A percentile compares a stretch with the other conserved stretches of the same genome.
phyloP scores from a whole-genome alignment of 2,113 vertebrate genomes.

The Hypomesus transpacificus region DNA sequence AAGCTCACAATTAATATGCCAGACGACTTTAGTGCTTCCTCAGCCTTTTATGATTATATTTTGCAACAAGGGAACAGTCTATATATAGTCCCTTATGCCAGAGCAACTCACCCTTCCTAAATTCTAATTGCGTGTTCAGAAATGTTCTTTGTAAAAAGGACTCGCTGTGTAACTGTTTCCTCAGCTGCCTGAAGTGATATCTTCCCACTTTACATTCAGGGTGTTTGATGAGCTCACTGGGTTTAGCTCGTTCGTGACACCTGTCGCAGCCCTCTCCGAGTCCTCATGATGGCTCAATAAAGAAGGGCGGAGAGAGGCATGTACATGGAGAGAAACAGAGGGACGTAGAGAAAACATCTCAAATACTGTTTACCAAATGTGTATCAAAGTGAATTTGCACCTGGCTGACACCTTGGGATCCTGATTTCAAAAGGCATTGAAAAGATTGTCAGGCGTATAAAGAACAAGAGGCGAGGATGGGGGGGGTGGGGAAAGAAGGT shows the following conservation, averaged over 20 bases:
- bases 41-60: too few species aligned
- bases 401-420: conserved; percentile 39
- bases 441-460: conserved; percentile 45
- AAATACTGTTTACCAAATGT: conserved; percentile 9
- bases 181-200: background rate
- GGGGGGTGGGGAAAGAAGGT: conserved; percentile 23
- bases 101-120: too few species aligned
- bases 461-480: conserved; percentile 4
- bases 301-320: too few species aligned
- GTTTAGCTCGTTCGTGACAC: background rate
- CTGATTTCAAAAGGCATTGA: conserved; percentile 35
- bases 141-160: too few species aligned
- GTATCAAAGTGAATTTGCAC: conserved; percentile 52
- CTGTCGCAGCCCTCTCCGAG: conserved; percentile 4
- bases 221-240: background rate
- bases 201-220: background rate
- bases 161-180: too few species aligned
- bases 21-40: too few species aligned
- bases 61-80: too few species aligned
- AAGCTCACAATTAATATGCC: too few species aligned
- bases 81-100: too few species aligned
- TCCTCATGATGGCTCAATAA: background rate
- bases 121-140: too few species aligned
- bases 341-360: background rate
- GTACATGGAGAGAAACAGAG: background rate